These are phyloP conservation scores for Xylocampa areola DNA, from an alignment of 2,888 invertebrate genomes.

Conservation along the genomic window DNA sequence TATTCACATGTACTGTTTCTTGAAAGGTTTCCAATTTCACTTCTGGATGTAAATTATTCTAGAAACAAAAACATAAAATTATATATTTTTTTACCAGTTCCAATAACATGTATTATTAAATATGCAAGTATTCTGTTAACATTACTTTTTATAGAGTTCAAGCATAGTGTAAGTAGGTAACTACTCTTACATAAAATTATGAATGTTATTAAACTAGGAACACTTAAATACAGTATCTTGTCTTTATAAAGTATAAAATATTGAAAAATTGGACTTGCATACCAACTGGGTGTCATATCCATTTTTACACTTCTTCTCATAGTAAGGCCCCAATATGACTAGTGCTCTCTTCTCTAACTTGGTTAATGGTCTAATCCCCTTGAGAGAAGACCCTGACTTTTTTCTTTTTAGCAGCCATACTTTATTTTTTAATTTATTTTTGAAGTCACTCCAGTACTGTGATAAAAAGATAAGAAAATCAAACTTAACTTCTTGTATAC, in stretches of 20 bases:
- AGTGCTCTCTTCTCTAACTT: slow-evolving; percentile 76
- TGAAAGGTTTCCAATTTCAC: slow-evolving; percentile 70
- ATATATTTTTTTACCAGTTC: too few relatives aligned
- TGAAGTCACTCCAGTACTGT: slow-evolving; percentile 83
- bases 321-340: slow-evolving; percentile 74
- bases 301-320: slow-evolving; percentile 64
- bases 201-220: too few relatives aligned
- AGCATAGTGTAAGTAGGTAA: too few relatives aligned
- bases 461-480: not conserved
- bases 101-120: too few relatives aligned
- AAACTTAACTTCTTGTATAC: too few relatives aligned
- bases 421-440: slow-evolving; percentile 79
- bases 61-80: slow-evolving; percentile 40
- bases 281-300: too few relatives aligned
- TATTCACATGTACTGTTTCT: slow-evolving; percentile 59
- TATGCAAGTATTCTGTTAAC: too few relatives aligned
- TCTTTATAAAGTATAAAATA: too few relatives aligned
- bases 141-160: too few relatives aligned
- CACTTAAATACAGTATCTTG: too few relatives aligned
- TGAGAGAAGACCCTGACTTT: slow-evolving; percentile 62
- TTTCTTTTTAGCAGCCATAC: slow-evolving; percentile 65
- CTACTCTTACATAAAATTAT: too few relatives aligned
- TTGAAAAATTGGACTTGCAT: too few relatives aligned
- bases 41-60: slow-evolving; percentile 68
- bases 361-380: slow-evolving; percentile 67